Evolutionary conservation across 2,113 vertebrate genomes (phyloP), one percentile per base, ranked within the genome.

Genomic region (Trogon melanurus): DNA sequence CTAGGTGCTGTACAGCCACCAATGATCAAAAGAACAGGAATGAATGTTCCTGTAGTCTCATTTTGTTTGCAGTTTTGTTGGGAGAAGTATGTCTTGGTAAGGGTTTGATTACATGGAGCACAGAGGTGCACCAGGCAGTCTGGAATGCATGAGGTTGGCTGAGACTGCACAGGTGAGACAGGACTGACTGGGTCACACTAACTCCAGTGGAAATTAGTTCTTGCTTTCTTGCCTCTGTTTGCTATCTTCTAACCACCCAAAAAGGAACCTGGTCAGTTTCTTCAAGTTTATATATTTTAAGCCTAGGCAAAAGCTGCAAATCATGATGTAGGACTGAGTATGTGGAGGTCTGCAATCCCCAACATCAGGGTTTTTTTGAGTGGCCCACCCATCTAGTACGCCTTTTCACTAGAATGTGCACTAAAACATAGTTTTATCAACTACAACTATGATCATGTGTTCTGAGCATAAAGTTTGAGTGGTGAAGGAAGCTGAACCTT

Each of bases 311-410:
- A 71, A 75, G 17, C 16, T 60, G 13, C 26, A 54, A 62, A 62
- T 71, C 5, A 16, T 26, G 19, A 58, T 7, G 22, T 22, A 54
- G 54, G 14, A 85, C 12, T 82, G n/a, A 50, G 5, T 32, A 72
- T 1, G 0, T 51, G 32, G 13, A 64, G 13, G 3, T 71, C 13
- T 85, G 50, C 5, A 2, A 4, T 76, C 5, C 19, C 11, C 1
- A 1, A 9, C 17, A 71, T 9, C 10, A 50, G 11, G 12, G 2
- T 32, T 51, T 60, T 62, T 85, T 56, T 54, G 36, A 79, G 32
- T 38, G 50, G 30, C 41, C 15, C 3, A 34, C 80, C 36, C 36
- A 25, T 3, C 3, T 3, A 26, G 20, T 18, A 5, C 54, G 16
- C 9, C n/a, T 72, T 90, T 76, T 57, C 26, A 34, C 29, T 69